Base-by-base conservation (phyloP, 2,797 vertebrate species). In the Trachops cirrhosus region DNA sequence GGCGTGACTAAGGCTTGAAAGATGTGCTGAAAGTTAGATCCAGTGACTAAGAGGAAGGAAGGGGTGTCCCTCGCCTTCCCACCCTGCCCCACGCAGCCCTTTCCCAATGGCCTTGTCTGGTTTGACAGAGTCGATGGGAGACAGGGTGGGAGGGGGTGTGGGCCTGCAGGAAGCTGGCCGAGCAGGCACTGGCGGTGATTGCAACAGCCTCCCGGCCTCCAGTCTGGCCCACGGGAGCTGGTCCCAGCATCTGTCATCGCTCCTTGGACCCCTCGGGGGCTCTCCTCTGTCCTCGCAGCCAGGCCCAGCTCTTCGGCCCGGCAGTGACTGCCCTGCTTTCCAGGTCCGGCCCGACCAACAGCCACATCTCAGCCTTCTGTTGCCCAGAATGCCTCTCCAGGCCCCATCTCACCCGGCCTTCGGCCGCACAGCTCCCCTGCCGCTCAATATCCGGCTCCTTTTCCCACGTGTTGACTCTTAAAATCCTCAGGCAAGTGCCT, bases 11-110 rank as follows among this genome's bases (percentile, higher is more conserved):
- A 97, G 41, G 59, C 52, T 71, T 21, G 5, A 93, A 85, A 89
- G 71, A 97, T 86, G 95, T 57, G 29, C 94, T 37, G 95, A 96
- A 97, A 97, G 96, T 96, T 92, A 87, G 84, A 89, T 2, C 34
- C 16, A 26, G 71, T 97, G 97, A 97, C 92, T 97, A 95, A 97
- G 92, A 95, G 84, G 95, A 95, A 95, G 96, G 80, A 95, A 83
- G 74, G 89, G 96, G 78, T 97, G 96, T 80, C 97, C 95, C 37
- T 75, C 0, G 15, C 77, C 77, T 37, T 46, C 89, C 80, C 93
- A 44, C 52, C 88, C 48, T 50, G 67, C 24, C 89, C 82, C 62
- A 59, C 41, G 0, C 15, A 4, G 70, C 8, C 5, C 3, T 95
- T 97, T 96, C 96, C 89, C 95, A 97, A 90, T 78, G 16, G 79